Conservation (phyloP, 2,113 vertebrate species). For the Pithys albifrons region DNA sequence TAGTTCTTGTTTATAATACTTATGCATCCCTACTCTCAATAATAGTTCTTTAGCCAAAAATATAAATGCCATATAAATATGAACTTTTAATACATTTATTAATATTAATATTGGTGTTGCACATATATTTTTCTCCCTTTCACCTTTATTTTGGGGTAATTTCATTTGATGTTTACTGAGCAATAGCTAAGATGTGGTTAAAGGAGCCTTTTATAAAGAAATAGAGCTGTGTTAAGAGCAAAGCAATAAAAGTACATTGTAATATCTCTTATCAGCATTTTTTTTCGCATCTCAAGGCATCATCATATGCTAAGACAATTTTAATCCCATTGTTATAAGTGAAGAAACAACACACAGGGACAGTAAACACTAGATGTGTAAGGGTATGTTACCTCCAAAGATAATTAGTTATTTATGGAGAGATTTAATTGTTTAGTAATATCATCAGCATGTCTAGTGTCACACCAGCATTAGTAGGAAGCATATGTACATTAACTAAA, state of each 20-base stretch:
- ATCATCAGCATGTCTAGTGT: not conserved
- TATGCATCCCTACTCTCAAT: not conserved
- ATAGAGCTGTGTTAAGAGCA: not conserved
- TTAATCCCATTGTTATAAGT: not conserved
- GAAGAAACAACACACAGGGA: not conserved
- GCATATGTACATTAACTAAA: not conserved
- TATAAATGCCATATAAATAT: not conserved
- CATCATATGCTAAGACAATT: not conserved
- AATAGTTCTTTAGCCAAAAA: not conserved
- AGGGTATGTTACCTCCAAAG: not conserved
- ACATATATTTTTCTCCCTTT: not conserved
- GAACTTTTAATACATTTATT: not conserved
- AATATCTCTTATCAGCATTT: not conserved
- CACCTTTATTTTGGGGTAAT: not conserved
- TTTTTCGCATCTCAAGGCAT: not conserved
- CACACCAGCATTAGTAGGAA: not conserved
- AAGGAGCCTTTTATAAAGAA: not conserved
- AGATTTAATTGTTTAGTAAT: not conserved
- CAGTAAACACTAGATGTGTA: not conserved
- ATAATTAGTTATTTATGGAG: not conserved
- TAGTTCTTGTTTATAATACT: not conserved
- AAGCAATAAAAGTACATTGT: not conserved
- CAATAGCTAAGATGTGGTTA: not conserved
- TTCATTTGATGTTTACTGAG: not conserved
- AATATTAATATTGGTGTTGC: not conserved